A percentile compares a stretch with the other conserved stretches of the same genome.
These are phyloP conservation scores for Chelonus insularis DNA, from an alignment of 1,140 invertebrate species.

Conservation along the genomic window DNA sequence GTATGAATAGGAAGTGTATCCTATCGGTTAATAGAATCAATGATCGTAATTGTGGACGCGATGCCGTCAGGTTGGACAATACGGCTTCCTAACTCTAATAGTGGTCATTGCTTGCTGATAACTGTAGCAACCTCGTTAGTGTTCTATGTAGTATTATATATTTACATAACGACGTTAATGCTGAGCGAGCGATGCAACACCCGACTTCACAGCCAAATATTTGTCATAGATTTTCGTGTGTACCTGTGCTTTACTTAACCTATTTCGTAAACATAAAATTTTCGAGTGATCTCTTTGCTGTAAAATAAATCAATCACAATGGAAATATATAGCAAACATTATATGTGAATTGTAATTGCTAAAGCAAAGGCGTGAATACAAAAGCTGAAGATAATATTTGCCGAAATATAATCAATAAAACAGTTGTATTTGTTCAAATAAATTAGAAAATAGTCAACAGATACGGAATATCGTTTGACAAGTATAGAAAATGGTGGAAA, in stretches of 20 bases:
- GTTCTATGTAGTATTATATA: not conserved
- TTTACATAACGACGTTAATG: constrained; percentile 9
- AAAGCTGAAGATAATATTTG: no score
- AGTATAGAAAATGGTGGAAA: no score
- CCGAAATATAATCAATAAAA: no score
- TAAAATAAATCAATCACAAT: not conserved
- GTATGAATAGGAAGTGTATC: no score
- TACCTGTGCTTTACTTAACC: not conserved
- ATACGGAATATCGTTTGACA: no score
- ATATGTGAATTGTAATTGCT: not conserved
- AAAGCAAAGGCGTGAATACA: no score
- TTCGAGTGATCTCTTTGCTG: not conserved
- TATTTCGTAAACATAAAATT: not conserved
- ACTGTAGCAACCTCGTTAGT: constrained; percentile 1
- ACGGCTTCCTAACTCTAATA: not conserved
- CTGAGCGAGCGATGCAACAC: not conserved
- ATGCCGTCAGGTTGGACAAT: constrained; percentile 1
- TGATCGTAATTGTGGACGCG: not conserved
- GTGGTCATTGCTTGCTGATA: not conserved
- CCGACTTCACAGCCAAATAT: constrained; percentile 7
- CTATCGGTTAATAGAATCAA: no score
- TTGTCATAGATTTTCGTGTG: not conserved
- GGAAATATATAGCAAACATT: not conserved
- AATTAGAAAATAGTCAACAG: no score
- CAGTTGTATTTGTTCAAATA: no score